A percentile compares a stretch with the other conserved stretches of the same genome.
Evolutionary conservation across 2,888 invertebrate genomes (phyloP).

Genomic region (Drosophila ustulata): DNA sequence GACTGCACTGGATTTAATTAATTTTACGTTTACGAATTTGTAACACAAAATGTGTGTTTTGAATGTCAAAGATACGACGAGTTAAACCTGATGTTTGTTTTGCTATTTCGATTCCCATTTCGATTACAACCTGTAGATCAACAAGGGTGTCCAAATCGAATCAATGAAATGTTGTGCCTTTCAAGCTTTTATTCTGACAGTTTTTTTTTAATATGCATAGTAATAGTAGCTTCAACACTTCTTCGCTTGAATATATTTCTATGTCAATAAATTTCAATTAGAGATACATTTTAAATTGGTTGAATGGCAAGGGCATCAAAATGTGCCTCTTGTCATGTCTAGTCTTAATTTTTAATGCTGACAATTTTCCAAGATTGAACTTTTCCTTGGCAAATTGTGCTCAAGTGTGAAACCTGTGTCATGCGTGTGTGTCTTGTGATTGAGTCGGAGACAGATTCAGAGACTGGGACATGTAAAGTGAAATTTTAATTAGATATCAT

Average conservation of each 20-base stretch:
- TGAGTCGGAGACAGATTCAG: not conserved
- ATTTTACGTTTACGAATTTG: slow-evolving; percentile 54
- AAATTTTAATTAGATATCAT: slow-evolving; percentile 51
- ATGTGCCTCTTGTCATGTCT: not conserved
- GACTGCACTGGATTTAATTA: slow-evolving; percentile 69
- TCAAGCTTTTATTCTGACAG: too few relatives aligned
- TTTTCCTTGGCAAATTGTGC: not conserved
- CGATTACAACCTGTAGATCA: not conserved
- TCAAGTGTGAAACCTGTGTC: slow-evolving; percentile 13
- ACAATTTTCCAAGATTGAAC: not conserved
- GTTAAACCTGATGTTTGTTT: slow-evolving; percentile 15
- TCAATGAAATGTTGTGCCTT: not conserved
- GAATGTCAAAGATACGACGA: slow-evolving; percentile 11
- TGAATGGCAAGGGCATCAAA: not conserved
- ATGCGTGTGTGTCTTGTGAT: not conserved
- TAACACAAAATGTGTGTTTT: slow-evolving; percentile 28
- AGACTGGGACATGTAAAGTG: slow-evolving; percentile 8
- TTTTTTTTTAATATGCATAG: too few relatives aligned
- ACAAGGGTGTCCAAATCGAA: not conserved
- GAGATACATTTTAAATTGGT: not conserved
- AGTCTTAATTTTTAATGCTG: slow-evolving; percentile 2
- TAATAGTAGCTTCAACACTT: not conserved
- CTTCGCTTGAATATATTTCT: not conserved
- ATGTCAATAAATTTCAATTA: not conserved
- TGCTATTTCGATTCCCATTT: slow-evolving; percentile 2